Conservation (phyloP, 2,113 vertebrate species). For the Odocoileus hemionus region DNA sequence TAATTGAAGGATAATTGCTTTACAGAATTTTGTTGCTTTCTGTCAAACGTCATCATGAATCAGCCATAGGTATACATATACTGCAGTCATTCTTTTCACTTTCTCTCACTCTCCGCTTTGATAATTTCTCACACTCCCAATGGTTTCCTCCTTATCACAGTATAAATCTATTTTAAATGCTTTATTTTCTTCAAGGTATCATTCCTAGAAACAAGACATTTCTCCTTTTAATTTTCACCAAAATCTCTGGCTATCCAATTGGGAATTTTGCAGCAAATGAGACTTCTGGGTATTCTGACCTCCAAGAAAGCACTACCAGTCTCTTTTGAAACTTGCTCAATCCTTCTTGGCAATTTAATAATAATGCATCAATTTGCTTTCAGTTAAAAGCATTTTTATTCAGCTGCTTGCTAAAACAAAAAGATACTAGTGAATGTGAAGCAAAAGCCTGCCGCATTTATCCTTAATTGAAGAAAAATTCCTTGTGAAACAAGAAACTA, state of each 20-base stretch:
- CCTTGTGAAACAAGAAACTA: conserved; percentile 11
- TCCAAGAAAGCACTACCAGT: neutral
- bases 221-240: neutral
- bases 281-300: conserved; percentile 16
- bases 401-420: conserved; percentile 24
- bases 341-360: conserved; percentile 38
- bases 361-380: conserved; percentile 48
- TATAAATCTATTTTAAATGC: neutral
- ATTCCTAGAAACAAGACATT: neutral
- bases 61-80: neutral
- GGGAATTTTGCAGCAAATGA: neutral
- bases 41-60: neutral
- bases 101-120: neutral
- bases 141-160: neutral
- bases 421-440: neutral
- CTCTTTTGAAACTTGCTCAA: neutral
- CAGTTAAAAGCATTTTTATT: conserved; percentile 43
- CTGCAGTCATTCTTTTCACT: no score
- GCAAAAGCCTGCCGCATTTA: neutral
- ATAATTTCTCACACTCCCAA: neutral
- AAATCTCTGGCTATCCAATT: neutral
- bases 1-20: neutral
- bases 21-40: neutral
- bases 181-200: neutral
- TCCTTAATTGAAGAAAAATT: conserved; percentile 37